These are phyloP conservation scores for Rhagophthalmus giganteus DNA, from an alignment of 2,888 invertebrate genomes.

Conservation along the genomic window DNA sequence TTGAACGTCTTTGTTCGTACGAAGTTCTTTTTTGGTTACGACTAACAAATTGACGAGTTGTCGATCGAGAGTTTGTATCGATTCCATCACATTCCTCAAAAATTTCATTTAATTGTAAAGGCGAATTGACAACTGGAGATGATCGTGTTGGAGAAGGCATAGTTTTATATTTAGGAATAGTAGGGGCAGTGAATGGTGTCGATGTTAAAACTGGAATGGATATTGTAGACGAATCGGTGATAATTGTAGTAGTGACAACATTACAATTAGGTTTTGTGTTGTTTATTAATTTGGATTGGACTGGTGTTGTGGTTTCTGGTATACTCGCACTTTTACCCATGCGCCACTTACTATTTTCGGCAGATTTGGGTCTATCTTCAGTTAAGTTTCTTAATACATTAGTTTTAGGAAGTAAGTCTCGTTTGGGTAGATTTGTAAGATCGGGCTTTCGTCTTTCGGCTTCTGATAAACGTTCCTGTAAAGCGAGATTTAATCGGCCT, in stretches of 20 bases:
- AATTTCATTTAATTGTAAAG: constrained; percentile 66
- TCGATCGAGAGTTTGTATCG: constrained; percentile 35
- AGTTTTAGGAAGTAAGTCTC: constrained; percentile 35
- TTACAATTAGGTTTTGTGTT: constrained; percentile 35
- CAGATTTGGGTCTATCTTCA: constrained; percentile 27
- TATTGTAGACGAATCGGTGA: constrained; percentile 61
- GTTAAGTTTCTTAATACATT: constrained; percentile 22
- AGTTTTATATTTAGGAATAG: constrained; percentile 60
- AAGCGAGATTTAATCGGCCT: constrained; percentile 72
- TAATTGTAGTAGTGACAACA: constrained; percentile 51
- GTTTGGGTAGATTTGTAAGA: constrained; percentile 40
- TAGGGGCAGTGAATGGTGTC: constrained; percentile 44
- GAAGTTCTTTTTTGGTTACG: constrained; percentile 47
- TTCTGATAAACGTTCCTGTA: constrained; percentile 66
- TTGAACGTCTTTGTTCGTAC: constrained; percentile 65
- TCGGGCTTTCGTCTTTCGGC: constrained; percentile 58
- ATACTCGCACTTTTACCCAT: constrained; percentile 46
- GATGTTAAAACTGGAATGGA: constrained; percentile 58
- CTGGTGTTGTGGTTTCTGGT: constrained; percentile 37
- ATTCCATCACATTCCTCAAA: constrained; percentile 64
- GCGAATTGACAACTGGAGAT: constrained; percentile 50
- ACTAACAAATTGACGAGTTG: constrained; percentile 47
- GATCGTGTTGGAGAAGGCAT: constrained; percentile 61
- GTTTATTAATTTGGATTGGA: constrained; percentile 37
- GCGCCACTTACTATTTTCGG: constrained; percentile 45